Base-by-base conservation (phyloP, 2,888 invertebrate genomes). In the Epistrophe eligans region DNA sequence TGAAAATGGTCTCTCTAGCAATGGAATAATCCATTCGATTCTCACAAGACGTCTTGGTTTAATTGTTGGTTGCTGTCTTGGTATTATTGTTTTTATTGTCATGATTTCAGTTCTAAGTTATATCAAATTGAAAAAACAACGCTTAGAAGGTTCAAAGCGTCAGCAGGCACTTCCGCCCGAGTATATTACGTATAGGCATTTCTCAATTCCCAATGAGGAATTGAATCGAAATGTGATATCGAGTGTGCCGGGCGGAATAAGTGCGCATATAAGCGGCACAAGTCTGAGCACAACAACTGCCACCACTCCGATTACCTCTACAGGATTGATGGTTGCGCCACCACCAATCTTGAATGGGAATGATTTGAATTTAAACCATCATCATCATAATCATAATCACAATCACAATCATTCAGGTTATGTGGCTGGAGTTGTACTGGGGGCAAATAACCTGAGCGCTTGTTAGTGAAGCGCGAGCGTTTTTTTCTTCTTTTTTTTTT, bases 1-100 rank as follows among this genome's bases (percentile, higher is more conserved):
- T 52, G 94, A 94, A 73, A 94, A 95, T 24, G 92, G 92, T 0
- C 91, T 95, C 88, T 95, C 95, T 17, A 95, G 95, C 90, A 95
- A 96, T 28, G 95, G 95, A 32, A 95, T 95, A 92, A 95, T 96
- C 58, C 95, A 95, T 89, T 96, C 96, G 84, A 95, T 98, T 90
- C 94, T 97, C 50, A 97, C 97, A 6, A 94, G 97, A 82, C 95
- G 97, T 89, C 94, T 98, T 77, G 97, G 97, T 40, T 94, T 98
- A 89, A 97, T 97, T 90, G 96, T 98, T 77, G 97, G 97, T 71
- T 96, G 97, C 91, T 97, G 96, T 91, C 95, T 98, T 94, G 97
- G 97, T 73, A 96, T 97, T 90, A 95, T 97, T 84, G 97, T 98
- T 67, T 97, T 98, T 91, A 95, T 98, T 72, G 95, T 97, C 35